Evolutionary conservation across 1,140 invertebrate genomes (phyloP).

Genomic region (Dufourea novaeangliae): DNA sequence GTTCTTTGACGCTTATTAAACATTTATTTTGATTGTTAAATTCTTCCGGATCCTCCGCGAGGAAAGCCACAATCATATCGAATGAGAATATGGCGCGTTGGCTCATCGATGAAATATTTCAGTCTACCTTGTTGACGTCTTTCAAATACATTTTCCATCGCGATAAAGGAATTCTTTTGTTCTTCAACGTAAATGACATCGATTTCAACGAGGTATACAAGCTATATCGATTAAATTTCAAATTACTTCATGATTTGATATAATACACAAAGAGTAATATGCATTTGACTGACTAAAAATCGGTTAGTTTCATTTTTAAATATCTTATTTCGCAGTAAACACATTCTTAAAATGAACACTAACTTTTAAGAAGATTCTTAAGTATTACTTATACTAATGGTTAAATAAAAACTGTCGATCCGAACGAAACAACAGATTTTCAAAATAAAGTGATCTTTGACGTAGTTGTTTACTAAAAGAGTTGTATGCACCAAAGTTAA

Average conservation of each 20-base stretch:
- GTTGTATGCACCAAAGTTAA: not conserved
- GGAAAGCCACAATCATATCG: not conserved
- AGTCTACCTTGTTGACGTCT: not conserved
- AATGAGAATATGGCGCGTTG: not conserved
- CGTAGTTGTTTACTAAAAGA: not conserved
- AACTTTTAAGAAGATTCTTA: no score
- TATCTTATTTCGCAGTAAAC: no score
- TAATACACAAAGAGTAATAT: no score
- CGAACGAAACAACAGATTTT: not conserved
- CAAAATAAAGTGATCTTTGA: not conserved
- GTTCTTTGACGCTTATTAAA: not conserved
- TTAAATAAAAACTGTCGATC: not conserved
- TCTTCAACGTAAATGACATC: no score
- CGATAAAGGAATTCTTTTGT: no score
- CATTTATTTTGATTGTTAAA: not conserved
- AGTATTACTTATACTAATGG: no score
- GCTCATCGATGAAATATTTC: not conserved
- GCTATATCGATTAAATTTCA: no score
- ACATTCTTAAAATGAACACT: no score
- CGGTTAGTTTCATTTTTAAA: no score
- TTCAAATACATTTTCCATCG: no score
- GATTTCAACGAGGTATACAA: no score
- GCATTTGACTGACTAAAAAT: no score
- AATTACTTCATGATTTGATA: not conserved
- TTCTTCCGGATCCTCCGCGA: not conserved